A percentile compares a stretch with the other conserved stretches of the same genome.
Evolutionary conservation across 2,113 vertebrate species (phyloP).

Genomic region (Bucco capensis): DNA sequence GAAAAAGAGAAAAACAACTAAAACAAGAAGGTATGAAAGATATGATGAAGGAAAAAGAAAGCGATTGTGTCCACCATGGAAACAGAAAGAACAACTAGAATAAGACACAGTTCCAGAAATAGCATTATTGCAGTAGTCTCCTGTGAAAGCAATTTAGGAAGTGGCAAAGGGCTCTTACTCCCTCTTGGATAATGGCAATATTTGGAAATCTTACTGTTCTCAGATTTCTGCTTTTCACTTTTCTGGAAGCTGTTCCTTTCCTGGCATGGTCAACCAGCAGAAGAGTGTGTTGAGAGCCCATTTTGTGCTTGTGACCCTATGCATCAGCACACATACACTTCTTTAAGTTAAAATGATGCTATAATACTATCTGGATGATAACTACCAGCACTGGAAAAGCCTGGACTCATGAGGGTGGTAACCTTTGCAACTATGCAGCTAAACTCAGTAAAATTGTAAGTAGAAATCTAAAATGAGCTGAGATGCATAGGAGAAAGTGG

Average conservation of each 20-base stretch:
- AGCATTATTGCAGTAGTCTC: background rate
- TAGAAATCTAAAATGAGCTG: background rate
- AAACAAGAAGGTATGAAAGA: background rate
- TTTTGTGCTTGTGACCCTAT: background rate
- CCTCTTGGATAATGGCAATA: background rate
- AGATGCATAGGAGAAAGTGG: background rate
- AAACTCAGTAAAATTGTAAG: background rate
- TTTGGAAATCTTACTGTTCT: background rate
- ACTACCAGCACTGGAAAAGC: background rate
- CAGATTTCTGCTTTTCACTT: background rate
- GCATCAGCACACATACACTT: background rate
- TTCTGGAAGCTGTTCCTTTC: background rate
- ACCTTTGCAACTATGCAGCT: background rate
- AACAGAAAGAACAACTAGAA: background rate
- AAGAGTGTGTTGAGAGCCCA: background rate
- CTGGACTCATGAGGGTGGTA: background rate
- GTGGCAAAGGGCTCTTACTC: background rate
- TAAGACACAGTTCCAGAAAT: background rate
- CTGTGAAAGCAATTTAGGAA: background rate
- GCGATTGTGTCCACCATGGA: background rate
- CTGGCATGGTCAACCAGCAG: background rate
- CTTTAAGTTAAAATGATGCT: background rate
- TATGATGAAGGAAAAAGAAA: background rate
- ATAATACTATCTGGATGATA: background rate
- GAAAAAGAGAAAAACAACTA: background rate